Base-by-base conservation (phyloP, 1,140 invertebrate species). In the Lepidurus packardi region DNA sequence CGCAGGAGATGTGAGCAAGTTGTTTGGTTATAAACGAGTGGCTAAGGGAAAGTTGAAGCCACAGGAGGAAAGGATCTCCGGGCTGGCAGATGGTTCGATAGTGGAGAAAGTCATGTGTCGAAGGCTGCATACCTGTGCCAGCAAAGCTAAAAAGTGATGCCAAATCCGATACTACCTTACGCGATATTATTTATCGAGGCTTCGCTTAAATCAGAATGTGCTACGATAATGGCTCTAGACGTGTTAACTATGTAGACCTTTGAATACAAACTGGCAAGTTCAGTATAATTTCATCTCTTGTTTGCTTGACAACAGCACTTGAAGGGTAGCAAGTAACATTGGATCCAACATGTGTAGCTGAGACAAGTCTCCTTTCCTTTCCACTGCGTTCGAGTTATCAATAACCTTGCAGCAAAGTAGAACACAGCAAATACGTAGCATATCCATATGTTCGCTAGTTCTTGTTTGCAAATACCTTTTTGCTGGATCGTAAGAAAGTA, bases 261-360 rank as follows among this genome's bases (percentile, higher is more conserved):
- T 65, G 53, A 65, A 65, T 11, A 65, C 53, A 16, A n/a, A n/a
- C 9, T 65, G 53, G 13, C 21, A 65, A 65, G 34, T 34, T 34
- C 34, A 65, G 21, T 65, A 16, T 65, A 16, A 7, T 21, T 7
- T 21, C 16, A 7, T 65, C 21, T 65, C n/a, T 16, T 47, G 34
- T 65, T 65, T 13, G 53, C 53, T 65, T 65, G 53, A 65, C 53
- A 21, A 65, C 53, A 65, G 53, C 53, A 65, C 53, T 65, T 65
- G 3, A 7, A 65, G 53, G 21, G 21, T 65, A 65, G 13, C 13
- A n/a, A 13, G 7, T 21, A 65, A 16, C 13, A 21, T 16, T 21
- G 53, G 21, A 16, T 65, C 13, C 53, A 21, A 21, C 53, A 65
- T 9, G 53, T 65, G 16, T 65, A 4, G 16, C 53, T 65, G 4